Conservation (phyloP, 2,888 invertebrate genomes). For the Megalurothrips usitatus region DNA sequence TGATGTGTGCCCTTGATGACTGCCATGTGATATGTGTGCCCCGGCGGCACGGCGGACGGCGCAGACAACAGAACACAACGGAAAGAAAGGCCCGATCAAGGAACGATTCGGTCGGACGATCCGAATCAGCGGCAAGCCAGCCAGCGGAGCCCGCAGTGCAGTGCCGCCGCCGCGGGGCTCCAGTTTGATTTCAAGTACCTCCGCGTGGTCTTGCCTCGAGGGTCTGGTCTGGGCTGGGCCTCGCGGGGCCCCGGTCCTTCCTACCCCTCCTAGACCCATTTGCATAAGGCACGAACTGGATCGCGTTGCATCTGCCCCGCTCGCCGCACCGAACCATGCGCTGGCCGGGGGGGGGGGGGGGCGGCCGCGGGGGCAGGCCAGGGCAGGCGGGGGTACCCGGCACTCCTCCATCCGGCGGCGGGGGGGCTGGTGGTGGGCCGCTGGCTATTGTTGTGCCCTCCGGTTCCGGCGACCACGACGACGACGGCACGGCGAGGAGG, state of each 20-base stretch:
- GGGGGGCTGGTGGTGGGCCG: too few species aligned
- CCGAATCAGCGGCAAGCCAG: not conserved
- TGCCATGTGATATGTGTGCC: not conserved
- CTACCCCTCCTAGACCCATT: constrained; percentile 8
- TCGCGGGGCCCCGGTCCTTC: not conserved
- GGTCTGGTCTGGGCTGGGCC: not conserved
- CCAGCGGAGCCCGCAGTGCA: not conserved
- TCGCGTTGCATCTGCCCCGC: constrained; percentile 18
- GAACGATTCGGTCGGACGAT: not conserved
- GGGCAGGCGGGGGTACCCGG: not conserved
- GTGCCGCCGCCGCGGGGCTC: not conserved
- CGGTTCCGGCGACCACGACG: constrained; percentile 35
- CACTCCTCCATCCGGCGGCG: not conserved
- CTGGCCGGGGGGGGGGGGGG: not conserved
- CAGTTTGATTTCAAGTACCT: too few species aligned
- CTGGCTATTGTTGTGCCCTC: constrained; percentile 36
- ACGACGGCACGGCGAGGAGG: not conserved
- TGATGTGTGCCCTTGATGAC: not conserved
- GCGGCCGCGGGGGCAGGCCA: not conserved
- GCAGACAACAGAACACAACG: too few species aligned
- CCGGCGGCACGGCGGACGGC: not conserved
- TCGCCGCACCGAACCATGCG: not conserved
- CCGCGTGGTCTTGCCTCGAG: too few species aligned
- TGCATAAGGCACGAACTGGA: constrained; percentile 26
- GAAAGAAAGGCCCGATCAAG: too few species aligned